phyloP scores from a whole-genome alignment of 2,113 vertebrate genomes.

The Daphoenositta chrysoptera region DNA sequence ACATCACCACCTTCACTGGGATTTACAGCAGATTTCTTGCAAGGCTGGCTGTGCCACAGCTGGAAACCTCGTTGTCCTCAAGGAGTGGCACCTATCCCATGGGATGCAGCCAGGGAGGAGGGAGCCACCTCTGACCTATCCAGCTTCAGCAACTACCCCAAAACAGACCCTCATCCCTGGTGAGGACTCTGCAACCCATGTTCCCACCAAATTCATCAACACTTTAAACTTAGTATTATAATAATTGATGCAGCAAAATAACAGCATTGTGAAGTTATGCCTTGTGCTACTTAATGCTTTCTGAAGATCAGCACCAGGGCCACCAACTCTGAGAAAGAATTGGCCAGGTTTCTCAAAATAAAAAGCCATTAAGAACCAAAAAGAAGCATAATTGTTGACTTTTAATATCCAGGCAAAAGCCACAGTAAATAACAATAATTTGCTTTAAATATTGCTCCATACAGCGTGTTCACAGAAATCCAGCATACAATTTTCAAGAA shows the following conservation, averaged over 20 bases:
- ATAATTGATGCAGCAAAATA: neutral
- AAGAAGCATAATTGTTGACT: slow-evolving; percentile 74
- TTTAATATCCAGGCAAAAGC: slow-evolving; percentile 72
- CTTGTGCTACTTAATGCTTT: neutral
- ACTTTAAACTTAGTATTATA: neutral
- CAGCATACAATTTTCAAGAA: slow-evolving; percentile 75
- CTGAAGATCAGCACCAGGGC: slow-evolving; percentile 13
- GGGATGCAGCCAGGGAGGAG: neutral
- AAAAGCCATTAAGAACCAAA: slow-evolving; percentile 68
- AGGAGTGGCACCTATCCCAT: neutral
- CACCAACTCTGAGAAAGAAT: slow-evolving; percentile 39
- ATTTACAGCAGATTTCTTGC: neutral
- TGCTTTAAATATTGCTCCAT: slow-evolving; percentile 69
- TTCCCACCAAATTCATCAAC: neutral
- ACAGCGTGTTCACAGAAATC: slow-evolving; percentile 67
- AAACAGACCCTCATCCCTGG: neutral
- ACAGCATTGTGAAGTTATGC: neutral
- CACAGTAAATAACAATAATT: slow-evolving; percentile 80
- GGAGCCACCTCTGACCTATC: neutral
- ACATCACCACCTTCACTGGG: neutral
- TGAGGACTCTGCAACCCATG: neutral
- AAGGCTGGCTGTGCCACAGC: neutral
- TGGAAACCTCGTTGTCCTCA: neutral
- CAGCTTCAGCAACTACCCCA: neutral
- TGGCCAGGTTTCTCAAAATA: slow-evolving; percentile 71